Conservation (phyloP, 2,888 invertebrate genomes). For the Timema podura region DNA sequence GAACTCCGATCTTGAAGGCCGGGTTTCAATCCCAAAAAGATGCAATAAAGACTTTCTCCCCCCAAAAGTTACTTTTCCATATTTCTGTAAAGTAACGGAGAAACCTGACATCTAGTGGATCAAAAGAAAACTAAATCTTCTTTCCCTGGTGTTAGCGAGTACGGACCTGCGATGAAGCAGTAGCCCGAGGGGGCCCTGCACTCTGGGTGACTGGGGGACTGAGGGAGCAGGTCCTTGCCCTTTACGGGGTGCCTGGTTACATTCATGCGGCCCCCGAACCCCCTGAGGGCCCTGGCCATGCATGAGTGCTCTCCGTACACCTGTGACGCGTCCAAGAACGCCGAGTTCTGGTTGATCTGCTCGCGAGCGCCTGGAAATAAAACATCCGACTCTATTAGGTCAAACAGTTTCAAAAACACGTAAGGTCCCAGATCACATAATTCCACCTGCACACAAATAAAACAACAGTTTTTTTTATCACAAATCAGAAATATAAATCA, state of each 20-base stretch:
- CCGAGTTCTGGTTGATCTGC: conserved; percentile 91
- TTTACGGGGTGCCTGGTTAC: conserved; percentile 68
- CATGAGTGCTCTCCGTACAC: conserved; percentile 89
- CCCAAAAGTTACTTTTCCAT: not conserved
- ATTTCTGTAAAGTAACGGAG: conserved; percentile 14
- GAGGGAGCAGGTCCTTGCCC: conserved; percentile 73
- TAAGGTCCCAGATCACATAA: no score
- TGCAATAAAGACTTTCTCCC: not conserved
- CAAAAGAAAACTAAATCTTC: conserved; percentile 8
- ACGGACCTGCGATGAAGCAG: conserved; percentile 78
- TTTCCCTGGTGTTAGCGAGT: not conserved
- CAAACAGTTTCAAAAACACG: no score
- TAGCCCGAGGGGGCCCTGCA: conserved; percentile 81
- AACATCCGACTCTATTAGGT: not conserved
- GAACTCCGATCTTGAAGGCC: no score
- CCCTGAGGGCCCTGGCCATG: conserved; percentile 68
- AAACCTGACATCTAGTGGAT: not conserved
- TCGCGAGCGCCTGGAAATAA: conserved; percentile 68
- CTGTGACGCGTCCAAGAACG: conserved; percentile 81
- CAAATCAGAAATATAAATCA: no score
- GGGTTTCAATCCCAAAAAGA: not conserved
- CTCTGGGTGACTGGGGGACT: conserved; percentile 75
- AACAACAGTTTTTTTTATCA: no score
- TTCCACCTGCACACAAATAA: no score
- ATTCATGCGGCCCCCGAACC: conserved; percentile 75